Base-by-base conservation (phyloP, 2,113 vertebrate genomes). In the Scortum barcoo region DNA sequence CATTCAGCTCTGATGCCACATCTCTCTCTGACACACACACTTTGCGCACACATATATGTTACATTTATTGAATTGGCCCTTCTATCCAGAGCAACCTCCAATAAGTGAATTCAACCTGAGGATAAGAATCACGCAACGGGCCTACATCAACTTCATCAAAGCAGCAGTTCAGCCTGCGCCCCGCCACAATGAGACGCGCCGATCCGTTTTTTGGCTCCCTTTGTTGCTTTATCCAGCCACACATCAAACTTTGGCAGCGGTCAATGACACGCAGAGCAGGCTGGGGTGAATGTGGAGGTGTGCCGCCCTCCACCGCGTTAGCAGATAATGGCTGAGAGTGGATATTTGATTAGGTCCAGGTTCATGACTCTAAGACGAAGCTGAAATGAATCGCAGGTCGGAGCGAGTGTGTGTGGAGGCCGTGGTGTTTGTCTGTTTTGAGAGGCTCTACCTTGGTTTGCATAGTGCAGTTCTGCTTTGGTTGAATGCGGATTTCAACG, bases 281-380 rank as follows among this genome's bases (percentile, higher is more conserved):
- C 12, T 38, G 22, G 58, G 60, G 17, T 67, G 61, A 76, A 17
- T 22, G 72, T 20, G 63, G 80, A 83, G 85, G 76, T 85, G 84
- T 80, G 51, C 17, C 6, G 67, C 50, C 74, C 69, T 56, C 60
- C 24, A 36, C 19, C 22, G 44, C 72, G 57, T n/a, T 53, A 60
- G 42, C 81, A 71, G 72, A 78, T 73, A 85, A 86, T 60, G 86
- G 60, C 57, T 76, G 33, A 58, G 67, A 74, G 63, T 53, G 67
- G n/a, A 56, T 17, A 5, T 69, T 79, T 78, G 71, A n/a, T 66
- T 74, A 13, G 46, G 42, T 65, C 72, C 54, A 54, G 19, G 70
- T 19, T 33, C n/a, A 54, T 11, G 48, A 19, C 84, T 72, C 14
- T 22, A 16, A 56, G 71, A 81, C 85, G 80, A 62, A 80, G 86